Base-by-base conservation (phyloP, 2,797 vertebrate genomes). In the Dicrostonyx torquatus region DNA sequence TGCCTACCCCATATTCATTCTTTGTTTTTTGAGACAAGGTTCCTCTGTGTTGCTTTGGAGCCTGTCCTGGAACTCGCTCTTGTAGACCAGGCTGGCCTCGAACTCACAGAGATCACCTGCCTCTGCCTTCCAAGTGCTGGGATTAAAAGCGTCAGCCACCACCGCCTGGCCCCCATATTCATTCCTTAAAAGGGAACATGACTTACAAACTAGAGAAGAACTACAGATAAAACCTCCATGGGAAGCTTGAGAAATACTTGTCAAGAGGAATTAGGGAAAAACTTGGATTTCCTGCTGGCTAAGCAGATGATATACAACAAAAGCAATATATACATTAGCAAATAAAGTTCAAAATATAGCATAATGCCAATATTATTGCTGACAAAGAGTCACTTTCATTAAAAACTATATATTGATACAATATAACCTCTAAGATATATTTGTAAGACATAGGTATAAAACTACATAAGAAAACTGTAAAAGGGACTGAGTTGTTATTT, bases 381-480 rank as follows among this genome's bases (percentile, higher is more conserved):
- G n/a, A 87, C 48, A 50, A 83, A 9, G 34, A 66, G 45, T 37
- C 6, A 60, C 37, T 40, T 93, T 94, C 82, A 82, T 94, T 85
- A 80, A 91, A 93, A 94, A 91, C 24, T 80, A 90, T 6, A 15
- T 78, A 82, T 2, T 77, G 13, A 34, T 68, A 45, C 20, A 48
- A 31, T 70, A 91, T 92, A 86, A 83, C 78, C 22, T 53, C 53
- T 48, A 93, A 89, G 20, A 82, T 10, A 85, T 24, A 70, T 26
- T 70, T 77, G 7, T 79, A 88, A 93, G n/a, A 26, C 10, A 70
- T 29, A 86, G 15, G 66, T 53, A 7, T 82, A 80, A 88, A 92
- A 89, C 34, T 80, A 17, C 37, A 80, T 43, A 94, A 86, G 68
- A 96, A 94, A 31, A 86, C 75, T 87, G 7, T 62, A 88, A 94